These are phyloP conservation scores for Mirza zaza DNA, from an alignment of 2,113 vertebrate species.

Conservation along the genomic window DNA sequence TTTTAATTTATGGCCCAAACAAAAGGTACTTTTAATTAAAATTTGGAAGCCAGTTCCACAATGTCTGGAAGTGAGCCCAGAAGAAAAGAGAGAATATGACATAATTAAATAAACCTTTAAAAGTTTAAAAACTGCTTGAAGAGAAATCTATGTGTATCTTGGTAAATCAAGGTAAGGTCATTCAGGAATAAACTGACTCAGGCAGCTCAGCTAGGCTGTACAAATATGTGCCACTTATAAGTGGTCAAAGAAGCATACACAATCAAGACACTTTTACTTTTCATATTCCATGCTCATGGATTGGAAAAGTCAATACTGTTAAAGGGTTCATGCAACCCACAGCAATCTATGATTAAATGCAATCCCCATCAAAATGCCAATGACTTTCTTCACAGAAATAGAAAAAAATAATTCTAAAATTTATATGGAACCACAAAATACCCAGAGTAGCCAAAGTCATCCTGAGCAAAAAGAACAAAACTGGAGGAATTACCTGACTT, in stretches of 20 bases:
- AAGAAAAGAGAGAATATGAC: conserved; percentile 75
- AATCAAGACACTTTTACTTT: neutral
- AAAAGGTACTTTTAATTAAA: conserved; percentile 82
- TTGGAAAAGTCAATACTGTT: too few relatives aligned
- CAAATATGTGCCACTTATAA: neutral
- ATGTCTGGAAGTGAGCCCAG: conserved; percentile 73
- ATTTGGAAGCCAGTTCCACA: conserved; percentile 74
- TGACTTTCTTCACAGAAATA: too few relatives aligned
- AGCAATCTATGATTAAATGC: too few relatives aligned
- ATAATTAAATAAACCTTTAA: conserved; percentile 73
- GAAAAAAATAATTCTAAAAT: too few relatives aligned
- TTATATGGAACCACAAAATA: too few relatives aligned
- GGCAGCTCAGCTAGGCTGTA: neutral
- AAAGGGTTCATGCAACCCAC: too few relatives aligned
- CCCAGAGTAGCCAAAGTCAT: too few relatives aligned
- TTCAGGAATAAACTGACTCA: neutral
- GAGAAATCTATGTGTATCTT: conserved; percentile 57
- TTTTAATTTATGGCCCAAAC: conserved; percentile 81
- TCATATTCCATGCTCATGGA: too few relatives aligned
- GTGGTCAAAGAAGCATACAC: neutral
- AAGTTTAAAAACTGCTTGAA: conserved; percentile 64
- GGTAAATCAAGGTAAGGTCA: conserved; percentile 59
- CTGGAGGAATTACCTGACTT: too few relatives aligned
- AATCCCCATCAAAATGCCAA: too few relatives aligned
- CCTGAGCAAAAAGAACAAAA: too few relatives aligned